phyloP scores from a whole-genome alignment of 2,113 vertebrate genomes.

The Neodontobutis hainanensis region DNA sequence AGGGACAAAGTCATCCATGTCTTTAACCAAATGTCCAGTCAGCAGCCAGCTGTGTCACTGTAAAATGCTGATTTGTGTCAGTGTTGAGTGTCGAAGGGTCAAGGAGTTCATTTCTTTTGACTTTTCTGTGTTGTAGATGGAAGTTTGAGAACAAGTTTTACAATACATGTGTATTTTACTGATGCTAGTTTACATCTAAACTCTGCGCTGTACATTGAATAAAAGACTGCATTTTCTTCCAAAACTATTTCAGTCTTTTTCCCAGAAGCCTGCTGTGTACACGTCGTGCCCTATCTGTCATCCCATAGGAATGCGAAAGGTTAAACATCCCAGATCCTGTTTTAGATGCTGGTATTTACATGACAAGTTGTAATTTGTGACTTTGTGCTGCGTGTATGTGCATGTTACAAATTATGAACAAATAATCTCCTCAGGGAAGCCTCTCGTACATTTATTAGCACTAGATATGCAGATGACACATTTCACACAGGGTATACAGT shows the following conservation, averaged over 20 bases:
- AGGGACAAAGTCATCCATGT: conserved; percentile 53
- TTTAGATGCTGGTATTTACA: conserved; percentile 35
- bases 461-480: conserved; percentile 44
- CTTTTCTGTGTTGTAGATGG: conserved; percentile 25
- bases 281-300: conserved; percentile 30
- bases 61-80: conserved; percentile 62
- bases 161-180: no score
- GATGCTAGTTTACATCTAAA: not conserved
- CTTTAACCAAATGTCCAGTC: conserved; percentile 47
- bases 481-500: conserved; percentile 3
- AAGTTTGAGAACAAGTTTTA: not conserved
- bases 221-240: conserved; percentile 1
- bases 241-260: conserved; percentile 29
- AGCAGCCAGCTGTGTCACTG: conserved; percentile 48
- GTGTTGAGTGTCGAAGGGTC: conserved; percentile 50
- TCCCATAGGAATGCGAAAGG: conserved; percentile 41
- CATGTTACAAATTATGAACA: conserved; percentile 35
- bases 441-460: conserved; percentile 17
- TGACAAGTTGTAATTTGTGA: conserved; percentile 36
- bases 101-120: conserved; percentile 40
- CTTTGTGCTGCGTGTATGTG: conserved; percentile 11
- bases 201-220: not conserved
- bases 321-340: conserved; percentile 45
- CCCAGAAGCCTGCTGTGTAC: conserved; percentile 16
- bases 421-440: conserved; percentile 42